Percentiles rank a stretch among this genome's conserved stretches.
Conservation (phyloP, 2,888 invertebrate species). For the Drosophila nr. fundita region DNA sequence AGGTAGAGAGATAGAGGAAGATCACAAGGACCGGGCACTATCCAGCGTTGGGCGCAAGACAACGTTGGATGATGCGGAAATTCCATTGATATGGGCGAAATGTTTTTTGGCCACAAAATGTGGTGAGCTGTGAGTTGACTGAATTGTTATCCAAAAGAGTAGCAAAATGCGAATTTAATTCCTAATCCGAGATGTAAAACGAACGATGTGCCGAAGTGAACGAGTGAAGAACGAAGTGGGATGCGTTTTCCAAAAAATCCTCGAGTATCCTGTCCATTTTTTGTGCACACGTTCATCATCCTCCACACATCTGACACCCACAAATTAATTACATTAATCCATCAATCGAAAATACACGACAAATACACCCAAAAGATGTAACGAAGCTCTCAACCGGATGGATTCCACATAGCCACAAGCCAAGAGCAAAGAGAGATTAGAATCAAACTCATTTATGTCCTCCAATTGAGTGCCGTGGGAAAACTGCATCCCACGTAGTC, state of each 20-base stretch:
- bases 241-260: constrained; percentile 58
- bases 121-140: constrained; percentile 26
- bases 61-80: constrained; percentile 71
- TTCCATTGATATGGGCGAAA: constrained; percentile 67
- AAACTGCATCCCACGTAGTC: constrained; percentile 70
- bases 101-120: constrained; percentile 57
- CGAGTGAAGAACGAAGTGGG: constrained; percentile 52
- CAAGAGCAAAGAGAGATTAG: constrained; percentile 37
- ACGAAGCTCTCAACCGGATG: constrained; percentile 35
- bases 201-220: constrained; percentile 50
- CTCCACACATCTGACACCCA: constrained; percentile 46
- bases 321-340: constrained; percentile 42
- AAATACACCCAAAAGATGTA: constrained; percentile 34
- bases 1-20: constrained; percentile 53
- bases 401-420: constrained; percentile 38
- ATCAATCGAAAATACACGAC: constrained; percentile 38
- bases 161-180: constrained; percentile 52
- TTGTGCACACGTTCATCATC: constrained; percentile 49
- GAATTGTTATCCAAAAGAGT: constrained; percentile 51
- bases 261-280: constrained; percentile 55
- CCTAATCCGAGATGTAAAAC: constrained; percentile 54
- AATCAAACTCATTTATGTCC: constrained; percentile 34
- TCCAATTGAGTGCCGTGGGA: constrained; percentile 52
- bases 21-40: constrained; percentile 67
- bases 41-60: constrained; percentile 71